These are phyloP conservation scores for Gallinago solitaria DNA, from an alignment of 2,797 vertebrate species.

Conservation along the genomic window DNA sequence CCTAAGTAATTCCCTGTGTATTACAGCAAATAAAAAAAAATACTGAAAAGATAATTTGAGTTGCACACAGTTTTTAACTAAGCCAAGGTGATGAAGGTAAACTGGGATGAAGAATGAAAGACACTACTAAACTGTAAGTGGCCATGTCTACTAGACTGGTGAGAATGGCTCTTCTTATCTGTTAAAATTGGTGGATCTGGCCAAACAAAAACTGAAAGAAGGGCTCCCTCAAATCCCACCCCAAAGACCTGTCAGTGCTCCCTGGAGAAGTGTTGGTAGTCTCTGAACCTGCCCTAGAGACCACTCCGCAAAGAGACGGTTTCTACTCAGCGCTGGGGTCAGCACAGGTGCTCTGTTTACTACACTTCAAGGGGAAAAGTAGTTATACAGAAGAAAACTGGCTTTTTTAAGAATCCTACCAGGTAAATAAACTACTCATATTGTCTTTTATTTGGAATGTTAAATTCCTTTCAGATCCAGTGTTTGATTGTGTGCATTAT, in stretches of 20 bases:
- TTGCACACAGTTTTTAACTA: neutral
- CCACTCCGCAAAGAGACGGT: fast-evolving
- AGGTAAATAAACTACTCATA: neutral
- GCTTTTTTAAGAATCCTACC: neutral
- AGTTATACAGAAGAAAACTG: constrained; percentile 6
- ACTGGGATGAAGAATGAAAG: neutral
- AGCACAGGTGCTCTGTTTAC: neutral
- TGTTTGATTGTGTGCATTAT: constrained; percentile 2
- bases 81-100: neutral
- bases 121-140: neutral
- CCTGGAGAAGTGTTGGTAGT: neutral
- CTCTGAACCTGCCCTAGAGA: neutral
- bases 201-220: neutral
- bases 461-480: constrained; percentile 11
- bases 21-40: neutral
- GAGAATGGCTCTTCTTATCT: constrained; percentile 18
- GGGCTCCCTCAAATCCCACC: neutral
- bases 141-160: neutral
- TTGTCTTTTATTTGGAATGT: neutral
- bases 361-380: constrained; percentile 29
- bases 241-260: neutral
- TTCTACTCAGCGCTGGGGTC: neutral
- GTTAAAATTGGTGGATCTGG: constrained; percentile 48
- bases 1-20: neutral
- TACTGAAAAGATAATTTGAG: neutral